Evolutionary conservation across 1,140 invertebrate species (phyloP).

Genomic region (Plutomurus gul): DNA sequence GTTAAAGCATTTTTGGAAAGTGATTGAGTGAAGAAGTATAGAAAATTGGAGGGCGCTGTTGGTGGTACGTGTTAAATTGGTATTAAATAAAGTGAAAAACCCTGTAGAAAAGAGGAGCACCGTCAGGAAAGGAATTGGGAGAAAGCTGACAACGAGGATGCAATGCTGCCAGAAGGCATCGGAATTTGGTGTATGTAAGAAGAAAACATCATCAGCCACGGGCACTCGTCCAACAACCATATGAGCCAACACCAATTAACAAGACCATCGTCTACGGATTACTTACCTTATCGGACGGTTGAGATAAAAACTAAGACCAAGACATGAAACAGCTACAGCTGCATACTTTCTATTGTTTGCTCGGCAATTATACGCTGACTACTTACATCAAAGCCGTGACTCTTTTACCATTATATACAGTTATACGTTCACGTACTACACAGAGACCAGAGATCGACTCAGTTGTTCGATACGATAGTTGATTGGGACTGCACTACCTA

Average conservation of each 20-base stretch:
- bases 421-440: no score
- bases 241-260: conserved; percentile 51
- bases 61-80: no score
- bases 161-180: not conserved
- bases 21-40: no score
- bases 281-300: conserved; percentile 16
- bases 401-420: no score
- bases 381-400: no score
- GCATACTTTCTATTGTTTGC: not conserved
- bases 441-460: no score
- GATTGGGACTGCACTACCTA: no score
- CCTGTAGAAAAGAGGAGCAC: not conserved
- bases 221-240: conserved; percentile 48
- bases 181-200: not conserved
- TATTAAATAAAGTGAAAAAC: no score
- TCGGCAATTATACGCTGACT: conserved; percentile 23
- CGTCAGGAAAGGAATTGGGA: not conserved
- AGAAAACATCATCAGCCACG: conserved; percentile 14
- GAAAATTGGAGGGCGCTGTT: no score
- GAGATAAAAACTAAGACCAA: conserved; percentile 25
- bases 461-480: no score
- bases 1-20: no score
- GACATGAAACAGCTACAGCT: not conserved
- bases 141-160: not conserved
- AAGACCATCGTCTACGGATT: conserved; percentile 44